These are phyloP conservation scores for Babyrousa celebensis DNA, from an alignment of 2,797 vertebrate species.

Conservation along the genomic window DNA sequence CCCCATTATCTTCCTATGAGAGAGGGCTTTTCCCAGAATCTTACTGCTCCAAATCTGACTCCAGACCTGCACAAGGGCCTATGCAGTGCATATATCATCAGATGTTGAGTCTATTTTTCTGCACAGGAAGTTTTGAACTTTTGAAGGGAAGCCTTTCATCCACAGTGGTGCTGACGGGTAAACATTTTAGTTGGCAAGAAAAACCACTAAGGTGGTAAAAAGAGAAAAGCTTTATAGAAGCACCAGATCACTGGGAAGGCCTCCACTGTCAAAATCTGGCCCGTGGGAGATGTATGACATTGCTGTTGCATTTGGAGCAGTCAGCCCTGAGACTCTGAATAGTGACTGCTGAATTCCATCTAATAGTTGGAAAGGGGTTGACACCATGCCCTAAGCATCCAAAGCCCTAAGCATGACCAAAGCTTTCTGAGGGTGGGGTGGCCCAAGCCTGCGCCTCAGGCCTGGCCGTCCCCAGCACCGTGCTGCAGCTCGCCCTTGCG, in stretches of 20 bases:
- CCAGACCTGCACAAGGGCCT: neutral
- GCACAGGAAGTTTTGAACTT: neutral
- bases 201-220: neutral
- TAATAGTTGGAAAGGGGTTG: neutral
- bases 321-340: neutral
- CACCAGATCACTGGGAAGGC: neutral
- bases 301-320: neutral
- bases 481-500: conserved; percentile 72
- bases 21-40: neutral
- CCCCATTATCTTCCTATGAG: neutral
- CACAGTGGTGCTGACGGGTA: neutral
- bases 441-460: conserved; percentile 77
- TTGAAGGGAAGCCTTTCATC: neutral
- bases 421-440: neutral
- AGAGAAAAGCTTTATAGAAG: neutral
- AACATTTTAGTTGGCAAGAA: neutral
- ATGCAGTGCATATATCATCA: neutral
- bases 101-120: neutral
- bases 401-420: neutral
- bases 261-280: neutral
- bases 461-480: conserved; percentile 69
- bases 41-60: neutral
- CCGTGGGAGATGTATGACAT: accelerated
- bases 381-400: neutral
- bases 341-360: neutral